Percentiles rank a stretch among this genome's conserved stretches.
Evolutionary conservation across 2,113 vertebrate species (phyloP).

Genomic region (Silurus asotus): DNA sequence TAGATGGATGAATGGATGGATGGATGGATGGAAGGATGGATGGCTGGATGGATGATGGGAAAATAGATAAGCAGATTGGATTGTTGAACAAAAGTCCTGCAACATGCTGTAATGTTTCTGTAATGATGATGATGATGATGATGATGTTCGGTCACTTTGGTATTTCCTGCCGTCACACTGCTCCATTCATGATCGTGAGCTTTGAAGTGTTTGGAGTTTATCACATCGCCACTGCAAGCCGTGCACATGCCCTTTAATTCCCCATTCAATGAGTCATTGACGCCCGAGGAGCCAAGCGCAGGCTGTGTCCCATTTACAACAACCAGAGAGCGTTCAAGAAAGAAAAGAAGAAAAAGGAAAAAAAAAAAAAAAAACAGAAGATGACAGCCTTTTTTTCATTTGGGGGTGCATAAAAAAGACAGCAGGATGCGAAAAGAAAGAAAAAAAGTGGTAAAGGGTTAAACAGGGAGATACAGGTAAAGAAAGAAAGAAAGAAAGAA

Average conservation of each 20-base stretch:
- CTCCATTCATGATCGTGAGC: background rate
- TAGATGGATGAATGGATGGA: too few species aligned
- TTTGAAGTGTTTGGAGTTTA: conserved; percentile 21
- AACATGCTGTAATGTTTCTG: too few species aligned
- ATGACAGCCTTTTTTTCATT: too few species aligned
- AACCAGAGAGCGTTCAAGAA: background rate
- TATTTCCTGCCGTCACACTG: conserved; percentile 20
- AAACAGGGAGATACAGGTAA: background rate
- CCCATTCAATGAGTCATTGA: background rate
- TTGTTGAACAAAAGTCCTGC: too few species aligned
- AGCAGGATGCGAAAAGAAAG: background rate
- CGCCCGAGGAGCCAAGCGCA: background rate
- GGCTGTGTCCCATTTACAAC: conserved; percentile 12
- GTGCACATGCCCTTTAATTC: conserved; percentile 13
- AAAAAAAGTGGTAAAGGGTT: background rate
- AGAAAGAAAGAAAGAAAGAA: background rate
- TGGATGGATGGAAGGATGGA: too few species aligned
- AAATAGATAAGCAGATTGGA: too few species aligned
- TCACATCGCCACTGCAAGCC: conserved; percentile 11
- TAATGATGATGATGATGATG: conserved; percentile 1
- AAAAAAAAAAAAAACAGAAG: too few species aligned
- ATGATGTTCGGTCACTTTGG: background rate
- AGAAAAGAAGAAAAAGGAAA: too few species aligned
- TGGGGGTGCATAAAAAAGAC: background rate
- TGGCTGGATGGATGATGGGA: too few species aligned